These are phyloP conservation scores for Heterocephalus glaber DNA, from an alignment of 2,113 vertebrate species.

Conservation along the genomic window DNA sequence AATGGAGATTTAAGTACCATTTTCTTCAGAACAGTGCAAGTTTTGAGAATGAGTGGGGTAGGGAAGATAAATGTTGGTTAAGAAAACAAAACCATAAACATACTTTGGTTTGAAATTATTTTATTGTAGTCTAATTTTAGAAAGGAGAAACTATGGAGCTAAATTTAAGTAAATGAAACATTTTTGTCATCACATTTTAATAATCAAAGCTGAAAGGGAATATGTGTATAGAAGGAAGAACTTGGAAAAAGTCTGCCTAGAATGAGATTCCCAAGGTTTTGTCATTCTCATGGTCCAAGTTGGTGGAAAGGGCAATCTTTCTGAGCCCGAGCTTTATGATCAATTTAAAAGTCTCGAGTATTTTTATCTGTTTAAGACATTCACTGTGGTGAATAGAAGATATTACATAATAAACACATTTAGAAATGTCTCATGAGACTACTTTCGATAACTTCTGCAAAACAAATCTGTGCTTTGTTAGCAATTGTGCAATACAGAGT, in stretches of 20 bases:
- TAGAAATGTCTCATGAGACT: not conserved
- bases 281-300: not conserved
- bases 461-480: slow-evolving; percentile 38
- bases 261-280: not conserved
- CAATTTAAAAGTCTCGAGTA: not conserved
- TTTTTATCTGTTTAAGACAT: not conserved
- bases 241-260: not conserved
- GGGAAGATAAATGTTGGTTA: not conserved
- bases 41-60: accelerated
- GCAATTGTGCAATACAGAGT: not conserved
- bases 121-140: slow-evolving; percentile 28
- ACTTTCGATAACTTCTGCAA: not conserved
- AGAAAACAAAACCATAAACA: not conserved
- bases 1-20: not conserved
- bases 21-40: not conserved
- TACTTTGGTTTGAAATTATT: not conserved
- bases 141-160: not conserved
- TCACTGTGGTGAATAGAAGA: not conserved
- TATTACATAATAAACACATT: not conserved
- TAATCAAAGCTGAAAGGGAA: not conserved
- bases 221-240: not conserved
- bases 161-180: not conserved
- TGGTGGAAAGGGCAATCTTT: not conserved
- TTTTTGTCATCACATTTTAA: not conserved
- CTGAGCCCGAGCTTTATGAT: not conserved